Base-by-base conservation (phyloP, 1,140 invertebrate genomes). In the Pseudachorutes palmiensis region DNA sequence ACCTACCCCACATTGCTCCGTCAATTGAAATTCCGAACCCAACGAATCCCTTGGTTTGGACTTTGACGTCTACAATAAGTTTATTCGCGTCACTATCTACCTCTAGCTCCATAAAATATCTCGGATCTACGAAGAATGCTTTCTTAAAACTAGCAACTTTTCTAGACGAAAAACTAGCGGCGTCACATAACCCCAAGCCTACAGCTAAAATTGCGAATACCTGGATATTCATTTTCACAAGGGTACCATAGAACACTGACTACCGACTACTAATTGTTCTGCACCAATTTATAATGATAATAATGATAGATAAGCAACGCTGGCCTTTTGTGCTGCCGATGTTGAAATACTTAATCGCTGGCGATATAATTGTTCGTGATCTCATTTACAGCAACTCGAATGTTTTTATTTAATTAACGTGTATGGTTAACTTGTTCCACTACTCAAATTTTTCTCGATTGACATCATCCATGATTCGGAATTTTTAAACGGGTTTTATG, bases 1-100 rank as follows among this genome's bases (percentile, higher is more conserved):
- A 19, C 9, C 19, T 55, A 55, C 51, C 51, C 24, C 28, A 32
- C 62, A 64, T 64, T 49, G 16, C 45, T 51, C 62, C 62, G 14
- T 22, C 36, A 29, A 45, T 5, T 29, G 62, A 64, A 64, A 64
- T 48, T 49, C 62, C 62, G 28, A 64, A 64, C 24, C 62, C 62
- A 31, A 64, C 29, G 28, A 51, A 65, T 58, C 64, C 64, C 2
- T 3, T 16, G 5, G 64, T 30, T 33, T 65, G 19, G 1, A 59
- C 64, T 9, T 12, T n/a, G 3, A 59, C 26, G 2, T 32, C 28
- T n/a, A 65, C 62, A 22, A 28, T 45, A 31, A 65, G 12, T 5
- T 1, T 22, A n/a, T 30, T 29, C 14, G 33, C 41, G 14, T 57
- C 26, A 3, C 24, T 2, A 45, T 65, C 32, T 5, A 41, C 32